Base-by-base conservation (phyloP, 2,113 vertebrate genomes). In the Bos indicus region DNA sequence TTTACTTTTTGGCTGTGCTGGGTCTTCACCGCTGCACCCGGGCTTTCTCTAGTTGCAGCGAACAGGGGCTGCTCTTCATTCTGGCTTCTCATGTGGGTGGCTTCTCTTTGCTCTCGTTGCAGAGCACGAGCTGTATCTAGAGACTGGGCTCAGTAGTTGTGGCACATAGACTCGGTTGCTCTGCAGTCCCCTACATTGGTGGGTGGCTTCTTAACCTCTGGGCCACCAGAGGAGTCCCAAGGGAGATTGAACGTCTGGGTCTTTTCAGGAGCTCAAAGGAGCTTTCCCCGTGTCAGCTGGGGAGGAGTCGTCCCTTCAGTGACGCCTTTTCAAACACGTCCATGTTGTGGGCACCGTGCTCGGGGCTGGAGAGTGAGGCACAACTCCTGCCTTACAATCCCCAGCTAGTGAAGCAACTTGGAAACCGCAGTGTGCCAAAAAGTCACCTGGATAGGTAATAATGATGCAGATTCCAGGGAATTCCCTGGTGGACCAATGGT, bases 281-380 rank as follows among this genome's bases (percentile, higher is more conserved):
- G 30, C n/a, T 64, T 71, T 40, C 16, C n/a, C 62, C 43, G 0
- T 14, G 2, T 89, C 28, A 7, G 4, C 17, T 40, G 62, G 71
- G 43, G 17, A 11, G 33, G 28, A 54, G 11, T 11, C 26, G 21
- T 14, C 28, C 10, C 5, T 67, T 59, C n/a, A 21, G 28, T 46
- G 62, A 7, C 57, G 25, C 56, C 7, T 88, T 64, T 4, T 7
- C 56, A 30, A 88, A 28, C 71, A 7, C 5, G 9, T 28, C 52
- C 28, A 0, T 11, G 9, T 43, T 9, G 67, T 5, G 7, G 57
- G 33, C 33, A 2, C 33, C 6, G 0, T 13, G 40, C 46, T 16
- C 0, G 6, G 46, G 28, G 36, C 67, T 11, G 1, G 57, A 23
- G 21, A 52, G 16, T 1, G 7, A 84, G 30, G 19, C 7, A 13